Percentiles rank a stretch among this genome's conserved stretches.
Evolutionary conservation across 2,888 invertebrate genomes (phyloP).

Genomic region (Limnephilus rhombicus): DNA sequence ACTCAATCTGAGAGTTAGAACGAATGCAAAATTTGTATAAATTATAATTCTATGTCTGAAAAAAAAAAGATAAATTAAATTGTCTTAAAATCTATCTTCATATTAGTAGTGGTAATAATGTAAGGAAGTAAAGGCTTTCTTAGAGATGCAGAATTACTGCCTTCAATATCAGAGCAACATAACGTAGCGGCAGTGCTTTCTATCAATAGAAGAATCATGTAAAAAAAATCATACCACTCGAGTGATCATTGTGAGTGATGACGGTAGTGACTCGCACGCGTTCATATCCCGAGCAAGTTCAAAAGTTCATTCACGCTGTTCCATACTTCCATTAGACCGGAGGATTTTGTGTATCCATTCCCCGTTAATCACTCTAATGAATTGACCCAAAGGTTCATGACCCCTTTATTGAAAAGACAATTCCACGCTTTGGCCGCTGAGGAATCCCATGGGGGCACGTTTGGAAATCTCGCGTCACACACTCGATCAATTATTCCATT

Average conservation of each 20-base stretch:
- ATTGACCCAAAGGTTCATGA: constrained; percentile 57
- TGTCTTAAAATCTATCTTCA: not conserved
- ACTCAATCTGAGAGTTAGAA: too few relatives aligned
- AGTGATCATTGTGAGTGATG: not conserved
- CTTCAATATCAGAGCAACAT: not conserved
- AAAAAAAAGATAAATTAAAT: not conserved
- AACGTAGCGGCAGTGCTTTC: not conserved
- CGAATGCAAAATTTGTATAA: too few relatives aligned
- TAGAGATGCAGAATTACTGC: not conserved
- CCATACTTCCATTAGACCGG: constrained; percentile 27
- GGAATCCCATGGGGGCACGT: not conserved
- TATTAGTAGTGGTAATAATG: too few relatives aligned
- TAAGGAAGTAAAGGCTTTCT: not conserved
- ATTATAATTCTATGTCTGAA: too few relatives aligned
- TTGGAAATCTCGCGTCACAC: constrained; percentile 53
- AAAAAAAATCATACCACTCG: not conserved
- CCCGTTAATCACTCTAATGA: constrained; percentile 49
- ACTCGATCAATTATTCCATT: constrained; percentile 50
- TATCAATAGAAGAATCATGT: not conserved
- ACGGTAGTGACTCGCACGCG: not conserved
- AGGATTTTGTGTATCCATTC: constrained; percentile 41
- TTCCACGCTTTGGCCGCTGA: constrained; percentile 44
- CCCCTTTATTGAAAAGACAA: constrained; percentile 63
- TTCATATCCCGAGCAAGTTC: constrained; percentile 17
- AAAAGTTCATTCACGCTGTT: constrained; percentile 46